Conservation (phyloP, 2,797 vertebrate species). For the Chromis chromis region DNA sequence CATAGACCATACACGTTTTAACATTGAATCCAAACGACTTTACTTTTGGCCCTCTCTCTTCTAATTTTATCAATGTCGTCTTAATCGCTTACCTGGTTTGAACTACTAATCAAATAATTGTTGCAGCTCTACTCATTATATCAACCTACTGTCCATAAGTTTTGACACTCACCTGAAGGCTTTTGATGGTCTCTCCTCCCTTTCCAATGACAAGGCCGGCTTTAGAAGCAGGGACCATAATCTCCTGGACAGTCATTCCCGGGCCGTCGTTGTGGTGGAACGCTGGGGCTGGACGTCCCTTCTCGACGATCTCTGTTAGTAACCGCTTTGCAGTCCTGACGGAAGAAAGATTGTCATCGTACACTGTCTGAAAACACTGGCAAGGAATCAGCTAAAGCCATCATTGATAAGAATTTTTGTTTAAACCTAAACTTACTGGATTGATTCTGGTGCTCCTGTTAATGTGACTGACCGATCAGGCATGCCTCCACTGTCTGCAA, state of each 20-base stretch:
- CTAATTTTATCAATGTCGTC: no score
- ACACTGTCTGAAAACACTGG: background rate
- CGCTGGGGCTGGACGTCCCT: conserved; percentile 94
- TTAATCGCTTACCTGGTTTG: conserved; percentile 89
- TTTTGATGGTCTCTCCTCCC: conserved; percentile 98
- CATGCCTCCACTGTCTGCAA: conserved; percentile 95
- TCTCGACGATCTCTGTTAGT: conserved; percentile 96
- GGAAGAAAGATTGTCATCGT: background rate
- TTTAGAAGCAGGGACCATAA: conserved; percentile 98
- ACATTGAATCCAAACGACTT: background rate
- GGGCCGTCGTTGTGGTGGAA: conserved; percentile 96
- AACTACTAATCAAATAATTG: conserved; percentile 82
- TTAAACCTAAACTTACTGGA: conserved; percentile 86
- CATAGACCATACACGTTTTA: conserved; percentile 54
- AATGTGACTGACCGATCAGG: conserved; percentile 97
- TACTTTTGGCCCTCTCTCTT: no score
- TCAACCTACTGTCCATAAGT: no score
- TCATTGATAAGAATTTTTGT: no score
- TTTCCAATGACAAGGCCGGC: conserved; percentile 98
- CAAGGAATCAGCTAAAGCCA: background rate
- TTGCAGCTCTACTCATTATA: no score
- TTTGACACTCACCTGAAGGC: conserved; percentile 89
- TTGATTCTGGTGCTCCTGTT: conserved; percentile 94
- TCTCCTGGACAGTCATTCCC: conserved; percentile 97
- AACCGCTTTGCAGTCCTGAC: conserved; percentile 93